Evolutionary conservation across 2,113 vertebrate genomes (phyloP).

Genomic region (Tamias sibiricus): DNA sequence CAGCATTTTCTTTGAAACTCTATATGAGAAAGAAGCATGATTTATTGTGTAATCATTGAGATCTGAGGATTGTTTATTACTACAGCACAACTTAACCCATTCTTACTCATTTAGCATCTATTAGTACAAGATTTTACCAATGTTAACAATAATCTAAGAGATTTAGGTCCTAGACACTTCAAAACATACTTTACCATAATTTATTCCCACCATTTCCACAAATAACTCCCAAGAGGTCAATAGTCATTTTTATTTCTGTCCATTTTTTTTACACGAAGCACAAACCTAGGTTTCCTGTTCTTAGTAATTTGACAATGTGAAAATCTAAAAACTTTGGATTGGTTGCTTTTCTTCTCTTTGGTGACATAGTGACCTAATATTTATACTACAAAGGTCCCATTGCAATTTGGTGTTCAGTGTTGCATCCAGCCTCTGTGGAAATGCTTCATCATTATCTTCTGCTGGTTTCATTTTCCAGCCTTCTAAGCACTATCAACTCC

Average conservation of each 20-base stretch:
- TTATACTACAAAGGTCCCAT: not conserved
- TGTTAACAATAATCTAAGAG: not conserved
- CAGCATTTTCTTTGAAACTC: not conserved
- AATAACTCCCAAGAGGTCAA: not conserved
- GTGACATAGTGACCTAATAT: not conserved
- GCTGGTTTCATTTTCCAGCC: not conserved
- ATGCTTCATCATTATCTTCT: not conserved
- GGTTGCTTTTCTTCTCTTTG: not conserved
- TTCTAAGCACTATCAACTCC: not conserved
- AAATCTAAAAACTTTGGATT: not conserved
- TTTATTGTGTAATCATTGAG: not conserved
- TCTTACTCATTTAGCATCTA: not conserved
- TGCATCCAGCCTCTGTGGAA: not conserved
- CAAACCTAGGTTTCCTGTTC: not conserved
- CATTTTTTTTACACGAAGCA: not conserved
- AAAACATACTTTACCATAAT: not conserved
- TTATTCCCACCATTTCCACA: not conserved
- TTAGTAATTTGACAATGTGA: not conserved
- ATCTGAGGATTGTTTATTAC: not conserved
- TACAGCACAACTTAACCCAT: not conserved
- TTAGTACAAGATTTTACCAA: not conserved
- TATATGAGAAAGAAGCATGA: not conserved
- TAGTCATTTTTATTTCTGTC: not conserved
- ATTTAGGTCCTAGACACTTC: not conserved
- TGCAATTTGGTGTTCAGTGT: not conserved